Base-by-base conservation (phyloP, 2,113 vertebrate species). In the Anolis carolinensis region DNA sequence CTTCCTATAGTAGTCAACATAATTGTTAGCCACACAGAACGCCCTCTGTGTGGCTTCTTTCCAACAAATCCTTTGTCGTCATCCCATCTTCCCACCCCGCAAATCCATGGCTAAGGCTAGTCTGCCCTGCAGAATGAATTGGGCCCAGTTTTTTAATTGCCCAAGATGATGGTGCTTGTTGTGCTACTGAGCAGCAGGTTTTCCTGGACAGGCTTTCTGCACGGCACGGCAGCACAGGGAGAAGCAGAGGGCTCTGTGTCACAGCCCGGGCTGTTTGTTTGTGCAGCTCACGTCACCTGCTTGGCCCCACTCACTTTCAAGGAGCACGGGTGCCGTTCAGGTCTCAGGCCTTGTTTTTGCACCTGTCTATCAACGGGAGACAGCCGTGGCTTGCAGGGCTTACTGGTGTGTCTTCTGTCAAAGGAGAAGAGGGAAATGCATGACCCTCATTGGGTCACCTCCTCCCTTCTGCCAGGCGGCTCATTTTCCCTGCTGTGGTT, bases 371-470 rank as follows among this genome's bases (percentile, higher is more conserved):
- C 71, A 89, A 73, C 0, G 5, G 74, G 4, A 83, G n/a, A 68
- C n/a, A 87, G 34, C 27, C 34, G 0, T 65, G 81, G 3, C 3
- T 1, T 48, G 20, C 14, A 2, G 30, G 82, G 90, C 80, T 1
- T 0, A 55, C 48, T 34, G 68, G 82, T 20, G 1, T 82, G 85
- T 86, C 76, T 86, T 63, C 94, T 94, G 95, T 95, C 96, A 93
- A 20, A 11, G 30, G 13, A 39, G 55, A 39, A 80, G 55, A 71
- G 39, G 71, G 55, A 48, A 7, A 2, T 0, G 2, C 86, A 71
- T 87, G 86, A 87, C 82, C 44, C 3, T 39, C 30, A 55, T 83
- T 77, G 59, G 59, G 79, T 93, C 93, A 89, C 91, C 91, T 32
- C 68, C 0, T 0, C 10, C 89, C 83, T 88, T 87, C 39, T 75